A percentile compares a stretch with the other conserved stretches of the same genome.
These are phyloP conservation scores for Nomada flava DNA, from an alignment of 2,888 invertebrate genomes.

Conservation along the genomic window DNA sequence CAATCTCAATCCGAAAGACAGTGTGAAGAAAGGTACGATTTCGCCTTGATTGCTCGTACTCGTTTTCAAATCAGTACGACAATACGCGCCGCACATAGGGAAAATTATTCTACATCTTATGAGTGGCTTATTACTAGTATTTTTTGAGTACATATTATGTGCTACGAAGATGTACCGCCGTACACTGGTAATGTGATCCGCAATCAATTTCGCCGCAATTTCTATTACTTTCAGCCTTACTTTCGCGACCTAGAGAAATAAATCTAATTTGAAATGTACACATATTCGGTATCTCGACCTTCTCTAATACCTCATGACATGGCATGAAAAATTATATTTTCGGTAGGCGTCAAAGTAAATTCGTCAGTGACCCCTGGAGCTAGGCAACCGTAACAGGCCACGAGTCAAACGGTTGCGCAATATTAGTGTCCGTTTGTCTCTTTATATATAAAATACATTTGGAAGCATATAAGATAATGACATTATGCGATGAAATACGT, in stretches of 20 bases:
- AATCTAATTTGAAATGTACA: background rate
- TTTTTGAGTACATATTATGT: conserved; percentile 6
- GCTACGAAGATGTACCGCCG: background rate
- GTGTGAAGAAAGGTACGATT: conserved; percentile 34
- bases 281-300: no score
- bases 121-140: conserved; percentile 19
- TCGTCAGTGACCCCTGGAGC: no score
- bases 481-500: no score
- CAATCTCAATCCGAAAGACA: conserved; percentile 41
- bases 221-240: conserved; percentile 24
- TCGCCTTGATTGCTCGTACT: conserved; percentile 28
- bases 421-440: no score
- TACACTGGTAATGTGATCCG: background rate
- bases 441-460: no score
- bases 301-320: no score
- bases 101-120: conserved; percentile 15
- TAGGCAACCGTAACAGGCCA: no score
- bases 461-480: no score
- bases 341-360: no score
- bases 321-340: no score
- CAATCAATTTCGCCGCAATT: conserved; percentile 10
- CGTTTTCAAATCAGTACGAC: conserved; percentile 14
- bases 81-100: conserved; percentile 5
- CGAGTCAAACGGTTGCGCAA: no score
- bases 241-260: conserved; percentile 4